A percentile compares a stretch with the other conserved stretches of the same genome.
Evolutionary conservation across 1,140 invertebrate species (phyloP).

Genomic region (Pararge aegeria): DNA sequence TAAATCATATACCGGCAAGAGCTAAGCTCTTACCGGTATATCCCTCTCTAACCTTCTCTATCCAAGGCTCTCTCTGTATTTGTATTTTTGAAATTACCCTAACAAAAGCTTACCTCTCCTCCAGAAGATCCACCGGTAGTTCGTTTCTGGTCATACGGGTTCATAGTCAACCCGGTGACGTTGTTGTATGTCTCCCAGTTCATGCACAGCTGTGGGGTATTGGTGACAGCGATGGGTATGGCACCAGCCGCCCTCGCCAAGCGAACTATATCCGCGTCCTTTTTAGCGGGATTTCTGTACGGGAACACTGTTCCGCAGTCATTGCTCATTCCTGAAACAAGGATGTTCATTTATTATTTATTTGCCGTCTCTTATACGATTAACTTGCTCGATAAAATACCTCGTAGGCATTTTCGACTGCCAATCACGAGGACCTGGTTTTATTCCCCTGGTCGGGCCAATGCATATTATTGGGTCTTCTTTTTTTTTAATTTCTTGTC

Average conservation of each 20-base stretch:
- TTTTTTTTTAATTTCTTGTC: too few species aligned
- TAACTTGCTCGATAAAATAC: too few species aligned
- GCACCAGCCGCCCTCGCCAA: slow-evolving; percentile 88
- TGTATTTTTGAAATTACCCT: too few species aligned
- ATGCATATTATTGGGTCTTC: too few species aligned
- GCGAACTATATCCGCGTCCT: slow-evolving; percentile 86
- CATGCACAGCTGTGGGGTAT: slow-evolving; percentile 95
- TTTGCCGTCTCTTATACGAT: too few species aligned
- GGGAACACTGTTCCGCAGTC: slow-evolving; percentile 78
- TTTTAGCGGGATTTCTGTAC: slow-evolving; percentile 80
- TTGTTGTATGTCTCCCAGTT: slow-evolving; percentile 95
- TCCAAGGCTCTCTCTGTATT: too few species aligned
- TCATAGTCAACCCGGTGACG: slow-evolving; percentile 91
- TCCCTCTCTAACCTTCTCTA: too few species aligned
- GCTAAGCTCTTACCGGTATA: too few species aligned
- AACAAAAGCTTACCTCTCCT: slow-evolving; percentile 82
- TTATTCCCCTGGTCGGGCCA: too few species aligned
- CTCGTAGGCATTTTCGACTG: too few species aligned
- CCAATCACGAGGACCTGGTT: too few species aligned
- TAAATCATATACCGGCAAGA: too few species aligned
- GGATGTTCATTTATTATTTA: neutral
- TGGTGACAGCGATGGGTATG: slow-evolving; percentile 93
- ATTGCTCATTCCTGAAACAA: slow-evolving; percentile 78
- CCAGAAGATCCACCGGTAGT: slow-evolving; percentile 89
- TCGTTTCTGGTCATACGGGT: slow-evolving; percentile 91